A percentile compares a stretch with the other conserved stretches of the same genome.
Evolutionary conservation across 2,888 invertebrate species (phyloP).

Genomic region (Phalera bucephala): DNA sequence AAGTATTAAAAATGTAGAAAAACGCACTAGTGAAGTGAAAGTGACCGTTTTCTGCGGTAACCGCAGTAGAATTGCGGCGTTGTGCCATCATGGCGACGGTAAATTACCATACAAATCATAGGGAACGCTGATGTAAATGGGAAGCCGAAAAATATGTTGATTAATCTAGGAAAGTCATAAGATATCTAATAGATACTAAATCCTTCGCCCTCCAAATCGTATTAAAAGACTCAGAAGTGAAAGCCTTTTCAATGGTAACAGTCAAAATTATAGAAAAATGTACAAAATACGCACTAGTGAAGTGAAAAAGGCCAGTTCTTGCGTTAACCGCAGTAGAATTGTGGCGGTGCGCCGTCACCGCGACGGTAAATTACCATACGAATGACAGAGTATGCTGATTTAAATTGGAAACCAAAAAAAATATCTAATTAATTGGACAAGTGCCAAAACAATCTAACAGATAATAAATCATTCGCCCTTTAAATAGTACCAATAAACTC

Average conservation of each 20-base stretch:
- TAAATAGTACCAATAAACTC: too few species aligned
- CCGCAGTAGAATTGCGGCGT: slow-evolving; percentile 13
- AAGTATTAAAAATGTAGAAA: too few species aligned
- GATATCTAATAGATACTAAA: too few species aligned
- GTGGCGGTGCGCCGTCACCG: slow-evolving; percentile 15
- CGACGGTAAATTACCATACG: slow-evolving; percentile 31
- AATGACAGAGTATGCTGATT: slow-evolving; percentile 28
- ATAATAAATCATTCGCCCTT: too few species aligned
- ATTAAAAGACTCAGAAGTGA: too few species aligned
- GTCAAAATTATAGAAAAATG: too few species aligned
- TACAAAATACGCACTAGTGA: neutral
- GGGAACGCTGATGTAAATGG: slow-evolving; percentile 23
- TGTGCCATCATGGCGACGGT: slow-evolving; percentile 17
- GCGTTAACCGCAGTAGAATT: slow-evolving; percentile 13
- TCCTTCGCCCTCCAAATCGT: too few species aligned
- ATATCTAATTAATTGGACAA: too few species aligned
- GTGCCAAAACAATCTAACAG: too few species aligned
- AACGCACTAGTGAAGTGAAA: neutral
- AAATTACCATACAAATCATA: slow-evolving; percentile 36
- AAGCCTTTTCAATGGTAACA: too few species aligned
- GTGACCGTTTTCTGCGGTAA: slow-evolving; percentile 7
- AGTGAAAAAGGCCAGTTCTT: slow-evolving; percentile 1
- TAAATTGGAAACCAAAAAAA: slow-evolving; percentile 14
- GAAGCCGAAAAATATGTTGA: too few species aligned
- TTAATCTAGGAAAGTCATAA: slow-evolving; percentile 2